phyloP scores from a whole-genome alignment of 2,888 invertebrate species.

The Heliconius aoede region DNA sequence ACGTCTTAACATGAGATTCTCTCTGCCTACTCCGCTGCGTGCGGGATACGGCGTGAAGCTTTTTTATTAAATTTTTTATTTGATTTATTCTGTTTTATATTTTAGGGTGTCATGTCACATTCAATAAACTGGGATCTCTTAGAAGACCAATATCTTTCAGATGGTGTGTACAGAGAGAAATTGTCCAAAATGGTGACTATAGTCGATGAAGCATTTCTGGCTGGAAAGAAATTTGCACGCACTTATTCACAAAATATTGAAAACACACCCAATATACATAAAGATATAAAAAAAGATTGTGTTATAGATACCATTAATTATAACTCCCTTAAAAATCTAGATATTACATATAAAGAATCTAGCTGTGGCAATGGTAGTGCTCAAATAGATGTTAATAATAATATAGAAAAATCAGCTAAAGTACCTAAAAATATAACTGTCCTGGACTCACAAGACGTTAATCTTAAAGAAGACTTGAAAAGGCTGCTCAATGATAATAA shows the following conservation, averaged over 20 bases:
- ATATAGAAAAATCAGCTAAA: slow-evolving; percentile 54
- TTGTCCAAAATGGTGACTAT: slow-evolving; percentile 94
- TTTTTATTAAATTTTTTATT: background rate
- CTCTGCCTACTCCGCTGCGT: too few relatives aligned
- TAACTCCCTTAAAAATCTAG: slow-evolving; percentile 53
- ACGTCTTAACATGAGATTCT: too few relatives aligned
- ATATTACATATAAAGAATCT: slow-evolving; percentile 65
- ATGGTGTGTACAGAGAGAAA: slow-evolving; percentile 91
- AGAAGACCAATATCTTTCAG: slow-evolving; percentile 93
- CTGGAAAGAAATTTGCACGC: slow-evolving; percentile 89
- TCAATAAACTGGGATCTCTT: slow-evolving; percentile 97
- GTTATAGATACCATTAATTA: slow-evolving; percentile 38
- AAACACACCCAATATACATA: slow-evolving; percentile 13
- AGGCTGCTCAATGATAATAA: slow-evolving; percentile 68
- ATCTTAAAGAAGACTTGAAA: slow-evolving; percentile 63
- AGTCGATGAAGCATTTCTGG: slow-evolving; percentile 88
- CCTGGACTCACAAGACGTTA: slow-evolving; percentile 52
- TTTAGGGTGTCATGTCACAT: slow-evolving; percentile 96
- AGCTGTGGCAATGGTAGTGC: slow-evolving; percentile 48
- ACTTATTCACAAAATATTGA: slow-evolving; percentile 77
- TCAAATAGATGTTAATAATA: slow-evolving; percentile 55
- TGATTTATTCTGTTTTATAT: slow-evolving; percentile 44
- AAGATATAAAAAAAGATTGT: slow-evolving; percentile 25
- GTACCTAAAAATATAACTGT: slow-evolving; percentile 54
- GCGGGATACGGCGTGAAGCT: too few relatives aligned